These are phyloP conservation scores for Tapirus indicus DNA, from an alignment of 2,797 vertebrate genomes.

Conservation along the genomic window DNA sequence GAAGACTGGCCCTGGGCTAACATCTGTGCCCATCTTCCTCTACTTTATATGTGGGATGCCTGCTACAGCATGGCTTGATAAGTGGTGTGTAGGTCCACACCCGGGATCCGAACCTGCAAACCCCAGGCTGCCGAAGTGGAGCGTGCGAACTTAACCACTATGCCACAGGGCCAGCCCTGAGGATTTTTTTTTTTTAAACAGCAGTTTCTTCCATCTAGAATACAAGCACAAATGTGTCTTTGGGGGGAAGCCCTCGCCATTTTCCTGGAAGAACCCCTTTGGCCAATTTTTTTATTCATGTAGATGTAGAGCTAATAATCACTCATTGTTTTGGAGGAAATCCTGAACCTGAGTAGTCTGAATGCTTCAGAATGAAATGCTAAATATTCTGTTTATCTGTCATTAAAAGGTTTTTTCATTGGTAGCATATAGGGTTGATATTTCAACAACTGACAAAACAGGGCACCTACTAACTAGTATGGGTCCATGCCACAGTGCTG, in stretches of 20 bases:
- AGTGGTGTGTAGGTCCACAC: too few species aligned
- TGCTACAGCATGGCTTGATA: too few species aligned
- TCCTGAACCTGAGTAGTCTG: background rate
- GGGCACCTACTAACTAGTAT: background rate
- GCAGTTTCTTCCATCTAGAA: background rate
- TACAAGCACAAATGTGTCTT: background rate
- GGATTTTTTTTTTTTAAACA: background rate
- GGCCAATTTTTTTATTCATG: background rate
- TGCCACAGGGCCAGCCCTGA: too few species aligned
- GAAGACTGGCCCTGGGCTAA: too few species aligned
- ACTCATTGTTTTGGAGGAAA: background rate
- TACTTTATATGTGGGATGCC: too few species aligned
- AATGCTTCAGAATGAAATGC: background rate
- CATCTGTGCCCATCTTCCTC: too few species aligned
- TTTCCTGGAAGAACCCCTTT: background rate
- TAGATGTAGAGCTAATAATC: background rate
- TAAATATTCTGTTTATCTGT: background rate
- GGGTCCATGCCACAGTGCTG: background rate
- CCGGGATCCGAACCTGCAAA: too few species aligned
- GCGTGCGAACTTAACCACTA: too few species aligned
- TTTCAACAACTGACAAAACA: background rate
- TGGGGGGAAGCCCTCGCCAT: background rate
- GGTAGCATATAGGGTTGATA: background rate
- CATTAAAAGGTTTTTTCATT: background rate
- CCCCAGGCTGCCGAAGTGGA: too few species aligned